These are phyloP conservation scores for Eciton burchellii DNA, from an alignment of 1,140 invertebrate genomes.

Conservation along the genomic window DNA sequence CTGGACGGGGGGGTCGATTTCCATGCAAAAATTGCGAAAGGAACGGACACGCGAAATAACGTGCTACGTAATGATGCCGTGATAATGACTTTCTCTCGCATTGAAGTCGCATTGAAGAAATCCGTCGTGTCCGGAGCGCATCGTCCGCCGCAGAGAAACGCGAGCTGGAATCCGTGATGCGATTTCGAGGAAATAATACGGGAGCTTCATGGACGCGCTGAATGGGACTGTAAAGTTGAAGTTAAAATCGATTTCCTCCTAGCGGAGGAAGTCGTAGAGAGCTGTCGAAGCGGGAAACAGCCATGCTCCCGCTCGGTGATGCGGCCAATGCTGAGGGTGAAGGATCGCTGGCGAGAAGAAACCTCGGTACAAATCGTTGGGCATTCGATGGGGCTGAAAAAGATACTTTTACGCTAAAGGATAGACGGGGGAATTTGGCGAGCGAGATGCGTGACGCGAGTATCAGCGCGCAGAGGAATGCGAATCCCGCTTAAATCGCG, in stretches of 20 bases:
- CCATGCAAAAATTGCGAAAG: conserved; percentile 72
- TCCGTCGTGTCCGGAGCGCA: not conserved
- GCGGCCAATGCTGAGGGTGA: conserved; percentile 33
- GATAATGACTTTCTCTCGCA: conserved; percentile 64
- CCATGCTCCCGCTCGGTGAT: not conserved
- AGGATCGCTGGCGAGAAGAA: conserved; percentile 6
- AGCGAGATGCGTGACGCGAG: not conserved
- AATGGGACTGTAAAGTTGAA: conserved; percentile 46
- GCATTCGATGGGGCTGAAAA: conserved; percentile 17
- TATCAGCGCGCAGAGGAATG: not conserved
- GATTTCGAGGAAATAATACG: conserved; percentile 23
- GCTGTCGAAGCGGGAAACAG: not conserved
- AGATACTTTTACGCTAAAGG: conserved; percentile 15
- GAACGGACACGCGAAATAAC: conserved; percentile 1
- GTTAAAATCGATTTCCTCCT: conserved; percentile 57
- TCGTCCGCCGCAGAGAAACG: too few relatives aligned
- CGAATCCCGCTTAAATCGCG: not conserved
- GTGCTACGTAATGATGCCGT: conserved; percentile 32
- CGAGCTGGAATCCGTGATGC: conserved; percentile 29
- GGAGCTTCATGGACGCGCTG: not conserved
- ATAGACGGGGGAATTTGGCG: not conserved
- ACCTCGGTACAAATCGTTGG: conserved; percentile 21
- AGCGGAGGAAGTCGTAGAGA: conserved; percentile 26
- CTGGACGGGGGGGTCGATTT: conserved; percentile 63
- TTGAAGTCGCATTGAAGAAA: not conserved